A percentile compares a stretch with the other conserved stretches of the same genome.
Evolutionary conservation across 2,113 vertebrate species (phyloP).

Genomic region (Phycodurus eques): DNA sequence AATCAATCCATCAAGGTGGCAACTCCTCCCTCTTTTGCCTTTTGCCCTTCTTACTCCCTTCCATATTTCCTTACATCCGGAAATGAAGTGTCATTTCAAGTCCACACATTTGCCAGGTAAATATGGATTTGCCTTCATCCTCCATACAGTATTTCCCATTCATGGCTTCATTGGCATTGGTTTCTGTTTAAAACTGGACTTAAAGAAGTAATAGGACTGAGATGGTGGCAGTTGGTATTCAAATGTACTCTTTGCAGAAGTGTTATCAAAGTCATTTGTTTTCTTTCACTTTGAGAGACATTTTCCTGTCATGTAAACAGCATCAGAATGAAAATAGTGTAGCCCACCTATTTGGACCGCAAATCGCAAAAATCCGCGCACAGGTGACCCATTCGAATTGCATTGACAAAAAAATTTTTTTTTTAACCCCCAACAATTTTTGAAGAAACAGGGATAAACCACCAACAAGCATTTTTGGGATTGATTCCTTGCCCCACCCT

Average conservation of each 20-base stretch:
- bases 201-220: background rate
- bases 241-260: background rate
- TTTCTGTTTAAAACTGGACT: background rate
- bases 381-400: no score
- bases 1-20: conserved; percentile 68
- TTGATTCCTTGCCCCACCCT: no score
- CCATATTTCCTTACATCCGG: background rate
- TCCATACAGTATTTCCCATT: background rate
- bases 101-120: background rate
- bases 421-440: no score
- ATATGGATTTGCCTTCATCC: background rate
- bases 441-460: no score
- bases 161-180: background rate
- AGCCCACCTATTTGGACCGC: no score
- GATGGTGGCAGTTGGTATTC: background rate
- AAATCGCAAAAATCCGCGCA: no score
- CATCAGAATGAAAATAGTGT: background rate
- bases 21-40: conserved; percentile 40
- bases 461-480: no score
- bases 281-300: background rate
- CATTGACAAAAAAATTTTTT: no score
- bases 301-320: background rate
- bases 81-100: background rate
- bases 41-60: conserved; percentile 1
- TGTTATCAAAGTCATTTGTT: background rate